Conservation (phyloP, 2,797 vertebrate genomes). For the Lacerta bilineata region DNA sequence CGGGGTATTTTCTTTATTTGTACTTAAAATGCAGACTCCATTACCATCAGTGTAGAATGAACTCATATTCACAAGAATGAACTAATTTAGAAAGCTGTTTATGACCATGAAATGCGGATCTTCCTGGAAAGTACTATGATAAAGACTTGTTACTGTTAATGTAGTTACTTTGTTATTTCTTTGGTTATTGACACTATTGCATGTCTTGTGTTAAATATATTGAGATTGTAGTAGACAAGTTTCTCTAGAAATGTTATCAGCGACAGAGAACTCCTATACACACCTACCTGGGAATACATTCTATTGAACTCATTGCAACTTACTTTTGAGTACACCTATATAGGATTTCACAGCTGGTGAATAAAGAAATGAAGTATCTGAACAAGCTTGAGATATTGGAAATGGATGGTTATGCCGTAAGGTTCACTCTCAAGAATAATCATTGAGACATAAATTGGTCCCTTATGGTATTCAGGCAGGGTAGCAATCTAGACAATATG, state of each 20-base stretch:
- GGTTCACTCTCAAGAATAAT: not conserved
- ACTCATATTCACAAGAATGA: slow-evolving; percentile 36
- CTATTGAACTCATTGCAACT: too few species aligned
- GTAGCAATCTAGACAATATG: not conserved
- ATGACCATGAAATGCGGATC: slow-evolving; percentile 25
- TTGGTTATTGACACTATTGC: not conserved
- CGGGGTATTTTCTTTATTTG: slow-evolving; percentile 38
- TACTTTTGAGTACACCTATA: too few species aligned
- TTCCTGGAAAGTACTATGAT: slow-evolving; percentile 19
- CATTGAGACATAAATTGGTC: not conserved
- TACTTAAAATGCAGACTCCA: slow-evolving; percentile 56
- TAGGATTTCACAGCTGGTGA: not conserved
- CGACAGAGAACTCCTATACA: too few species aligned
- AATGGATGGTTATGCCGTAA: not conserved
- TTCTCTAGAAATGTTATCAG: not conserved
- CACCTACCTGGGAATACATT: too few species aligned
- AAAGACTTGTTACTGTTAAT: not conserved
- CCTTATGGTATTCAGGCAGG: not conserved
- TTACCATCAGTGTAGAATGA: slow-evolving; percentile 32
- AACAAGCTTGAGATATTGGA: not conserved
- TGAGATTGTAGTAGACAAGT: not conserved
- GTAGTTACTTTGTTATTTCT: not conserved
- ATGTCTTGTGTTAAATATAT: not conserved
- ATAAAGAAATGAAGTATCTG: not conserved
- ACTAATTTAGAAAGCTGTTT: slow-evolving; percentile 47